These are phyloP conservation scores for Pseudanteris insignis DNA, from an alignment of 2,888 invertebrate genomes.

Conservation along the genomic window DNA sequence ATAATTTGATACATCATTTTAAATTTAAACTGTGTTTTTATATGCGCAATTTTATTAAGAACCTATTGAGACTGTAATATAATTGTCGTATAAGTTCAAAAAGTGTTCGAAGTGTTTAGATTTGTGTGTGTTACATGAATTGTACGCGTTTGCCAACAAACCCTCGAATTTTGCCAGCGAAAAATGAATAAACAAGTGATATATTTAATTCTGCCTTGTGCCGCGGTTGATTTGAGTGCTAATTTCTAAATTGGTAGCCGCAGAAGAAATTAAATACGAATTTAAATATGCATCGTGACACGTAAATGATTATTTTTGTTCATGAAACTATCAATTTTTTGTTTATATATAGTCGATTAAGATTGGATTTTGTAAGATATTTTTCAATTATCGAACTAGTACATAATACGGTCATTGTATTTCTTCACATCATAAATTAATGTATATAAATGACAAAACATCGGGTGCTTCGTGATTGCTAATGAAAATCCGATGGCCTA, in stretches of 20 bases:
- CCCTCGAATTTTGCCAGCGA: slow-evolving; percentile 4
- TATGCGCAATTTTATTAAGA: too few species aligned
- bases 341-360: slow-evolving; percentile 14
- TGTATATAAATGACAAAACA: slow-evolving; percentile 29
- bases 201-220: slow-evolving; percentile 29
- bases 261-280: slow-evolving; percentile 14
- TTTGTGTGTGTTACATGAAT: slow-evolving; percentile 37
- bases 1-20: too few species aligned
- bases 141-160: slow-evolving; percentile 18
- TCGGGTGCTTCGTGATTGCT: slow-evolving; percentile 44
- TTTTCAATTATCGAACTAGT: slow-evolving; percentile 17
- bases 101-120: slow-evolving; percentile 22
- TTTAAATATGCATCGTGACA: slow-evolving; percentile 14
- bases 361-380: slow-evolving; percentile 27
- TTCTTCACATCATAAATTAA: slow-evolving; percentile 24
- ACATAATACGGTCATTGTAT: slow-evolving; percentile 22
- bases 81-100: too few species aligned
- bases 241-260: slow-evolving; percentile 26
- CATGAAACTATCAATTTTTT: slow-evolving; percentile 9
- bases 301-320: slow-evolving; percentile 11
- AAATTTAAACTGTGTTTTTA: too few species aligned
- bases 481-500: slow-evolving; percentile 56
- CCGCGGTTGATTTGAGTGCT: slow-evolving; percentile 28
- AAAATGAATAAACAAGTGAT: slow-evolving; percentile 15
- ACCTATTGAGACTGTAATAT: too few species aligned